A percentile compares a stretch with the other conserved stretches of the same genome.
Evolutionary conservation across 2,888 invertebrate genomes (phyloP).

Genomic region (Fissipunctia ypsillon): DNA sequence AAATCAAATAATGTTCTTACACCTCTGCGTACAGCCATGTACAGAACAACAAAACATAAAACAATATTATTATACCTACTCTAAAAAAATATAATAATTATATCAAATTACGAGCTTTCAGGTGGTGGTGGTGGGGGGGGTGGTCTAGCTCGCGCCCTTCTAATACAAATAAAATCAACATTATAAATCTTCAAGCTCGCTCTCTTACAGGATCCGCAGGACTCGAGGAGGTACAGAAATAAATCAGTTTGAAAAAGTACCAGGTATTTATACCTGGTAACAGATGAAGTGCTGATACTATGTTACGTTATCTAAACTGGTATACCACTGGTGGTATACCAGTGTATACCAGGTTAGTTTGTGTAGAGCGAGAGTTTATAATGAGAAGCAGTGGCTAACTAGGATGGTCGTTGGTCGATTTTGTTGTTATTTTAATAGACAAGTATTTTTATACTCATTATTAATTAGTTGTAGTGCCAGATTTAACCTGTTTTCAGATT

Average conservation of each 20-base stretch:
- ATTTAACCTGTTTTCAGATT: background rate
- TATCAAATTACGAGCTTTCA: constrained; percentile 29
- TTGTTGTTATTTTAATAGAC: background rate
- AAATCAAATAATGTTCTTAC: constrained; percentile 10
- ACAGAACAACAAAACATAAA: constrained; percentile 7
- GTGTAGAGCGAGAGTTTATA: background rate
- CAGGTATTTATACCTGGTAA: constrained; percentile 16
- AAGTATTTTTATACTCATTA: background rate
- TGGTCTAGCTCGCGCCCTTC: constrained; percentile 40
- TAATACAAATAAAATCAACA: constrained; percentile 47
- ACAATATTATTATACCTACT: constrained; percentile 8
- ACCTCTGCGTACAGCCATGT: constrained; percentile 13
- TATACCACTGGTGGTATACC: background rate
- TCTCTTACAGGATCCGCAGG: constrained; percentile 40
- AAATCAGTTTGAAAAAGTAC: constrained; percentile 2
- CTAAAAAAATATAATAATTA: constrained; percentile 25
- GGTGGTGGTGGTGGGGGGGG: constrained; percentile 8
- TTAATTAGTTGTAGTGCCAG: background rate
- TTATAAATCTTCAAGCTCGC: constrained; percentile 57
- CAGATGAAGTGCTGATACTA: background rate
- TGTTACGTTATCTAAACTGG: background rate
- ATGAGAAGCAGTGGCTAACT: constrained; percentile 39
- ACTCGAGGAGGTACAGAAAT: constrained; percentile 5
- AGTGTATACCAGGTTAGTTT: constrained; percentile 10
- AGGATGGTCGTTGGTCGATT: background rate